Conservation (phyloP, 2,888 invertebrate species). For the Leucoma salicis region DNA sequence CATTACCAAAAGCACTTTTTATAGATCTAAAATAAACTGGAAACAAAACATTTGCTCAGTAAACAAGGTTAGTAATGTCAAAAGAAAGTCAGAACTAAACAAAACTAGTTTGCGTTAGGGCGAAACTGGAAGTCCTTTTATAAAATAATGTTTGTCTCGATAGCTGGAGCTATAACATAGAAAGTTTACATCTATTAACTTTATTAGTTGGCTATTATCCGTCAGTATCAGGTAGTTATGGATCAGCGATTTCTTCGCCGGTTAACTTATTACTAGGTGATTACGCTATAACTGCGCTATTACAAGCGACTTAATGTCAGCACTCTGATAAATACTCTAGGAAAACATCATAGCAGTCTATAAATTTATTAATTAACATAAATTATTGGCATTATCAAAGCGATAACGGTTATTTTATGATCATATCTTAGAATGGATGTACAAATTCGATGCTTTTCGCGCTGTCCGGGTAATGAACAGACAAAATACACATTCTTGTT, state of each 20-base stretch:
- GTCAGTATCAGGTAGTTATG: constrained; percentile 29
- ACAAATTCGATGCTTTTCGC: constrained; percentile 8
- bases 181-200: constrained; percentile 36
- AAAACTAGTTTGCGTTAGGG: constrained; percentile 13
- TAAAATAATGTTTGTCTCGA: constrained; percentile 25
- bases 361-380: constrained; percentile 32
- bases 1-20: constrained; percentile 1
- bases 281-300: constrained; percentile 26
- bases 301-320: constrained; percentile 26
- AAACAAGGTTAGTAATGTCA: constrained; percentile 16
- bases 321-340: constrained; percentile 27
- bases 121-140: constrained; percentile 23
- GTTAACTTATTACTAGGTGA: constrained; percentile 21
- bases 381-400: constrained; percentile 19
- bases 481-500: constrained; percentile 17
- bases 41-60: constrained; percentile 12
- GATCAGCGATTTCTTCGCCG: constrained; percentile 33
- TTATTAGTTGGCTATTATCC: constrained; percentile 34
- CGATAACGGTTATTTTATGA: constrained; percentile 21
- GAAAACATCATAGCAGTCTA: constrained; percentile 19
- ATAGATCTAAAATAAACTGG: constrained; percentile 3
- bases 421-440: constrained; percentile 6
- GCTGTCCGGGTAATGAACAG: constrained; percentile 6
- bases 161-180: constrained; percentile 24
- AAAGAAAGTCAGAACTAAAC: constrained; percentile 5